Evolutionary conservation across 2,113 vertebrate genomes (phyloP).

Genomic region (Pelodiscus sinensis): DNA sequence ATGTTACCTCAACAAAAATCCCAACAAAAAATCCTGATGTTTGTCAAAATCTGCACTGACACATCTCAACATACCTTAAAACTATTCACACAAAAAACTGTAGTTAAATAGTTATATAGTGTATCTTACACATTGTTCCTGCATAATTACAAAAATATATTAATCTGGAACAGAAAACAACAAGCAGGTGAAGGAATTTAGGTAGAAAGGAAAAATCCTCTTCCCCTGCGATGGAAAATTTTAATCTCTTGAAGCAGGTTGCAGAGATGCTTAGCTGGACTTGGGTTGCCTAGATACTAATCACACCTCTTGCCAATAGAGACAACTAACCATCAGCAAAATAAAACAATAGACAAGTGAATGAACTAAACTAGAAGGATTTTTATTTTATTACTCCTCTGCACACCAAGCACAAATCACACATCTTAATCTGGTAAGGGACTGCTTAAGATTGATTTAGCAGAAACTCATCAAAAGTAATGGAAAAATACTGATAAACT

Average conservation of each 20-base stretch:
- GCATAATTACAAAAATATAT: neutral
- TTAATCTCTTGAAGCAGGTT: constrained; percentile 74
- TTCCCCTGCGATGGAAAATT: constrained; percentile 78
- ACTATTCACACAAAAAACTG: neutral
- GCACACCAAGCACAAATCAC: neutral
- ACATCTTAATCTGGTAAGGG: neutral
- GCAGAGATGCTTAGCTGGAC: constrained; percentile 61
- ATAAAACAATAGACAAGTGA: constrained; percentile 42
- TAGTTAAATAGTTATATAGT: neutral
- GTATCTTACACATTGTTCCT: neutral
- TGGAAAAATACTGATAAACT: neutral
- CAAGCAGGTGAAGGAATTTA: constrained; percentile 40
- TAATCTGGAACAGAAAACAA: constrained; percentile 16
- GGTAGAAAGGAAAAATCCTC: constrained; percentile 59
- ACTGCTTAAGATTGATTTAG: neutral
- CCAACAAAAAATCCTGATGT: neutral
- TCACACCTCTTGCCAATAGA: constrained; percentile 47
- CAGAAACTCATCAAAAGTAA: neutral
- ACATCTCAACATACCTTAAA: neutral
- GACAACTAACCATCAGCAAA: constrained; percentile 61
- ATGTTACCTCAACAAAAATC: neutral
- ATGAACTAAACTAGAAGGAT: constrained; percentile 32
- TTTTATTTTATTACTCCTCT: neutral
- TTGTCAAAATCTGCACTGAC: neutral
- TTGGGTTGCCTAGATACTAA: constrained; percentile 75